These are phyloP conservation scores for Macaca fascicularis DNA, from an alignment of 2,113 vertebrate genomes.

Conservation along the genomic window DNA sequence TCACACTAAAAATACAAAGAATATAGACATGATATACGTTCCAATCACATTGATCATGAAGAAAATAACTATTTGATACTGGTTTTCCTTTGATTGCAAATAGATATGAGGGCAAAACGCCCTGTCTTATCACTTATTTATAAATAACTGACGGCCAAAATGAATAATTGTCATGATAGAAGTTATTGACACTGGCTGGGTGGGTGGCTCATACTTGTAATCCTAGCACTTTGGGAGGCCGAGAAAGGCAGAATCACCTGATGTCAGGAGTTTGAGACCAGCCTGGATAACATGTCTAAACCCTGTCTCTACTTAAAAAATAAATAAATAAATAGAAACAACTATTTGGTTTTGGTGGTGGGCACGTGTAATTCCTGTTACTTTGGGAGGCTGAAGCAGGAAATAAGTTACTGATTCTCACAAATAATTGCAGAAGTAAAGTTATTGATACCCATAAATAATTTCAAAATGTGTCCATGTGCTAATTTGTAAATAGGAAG, in stretches of 20 bases:
- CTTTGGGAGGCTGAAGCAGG: too few species aligned
- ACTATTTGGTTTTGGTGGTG: too few species aligned
- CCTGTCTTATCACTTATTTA: not conserved
- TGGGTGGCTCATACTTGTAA: too few species aligned
- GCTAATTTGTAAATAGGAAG: conserved; percentile 1
- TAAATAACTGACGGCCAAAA: not conserved
- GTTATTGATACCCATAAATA: not conserved
- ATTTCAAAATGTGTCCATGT: not conserved
- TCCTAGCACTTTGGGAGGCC: too few species aligned
- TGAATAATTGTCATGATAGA: not conserved
- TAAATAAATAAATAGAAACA: too few species aligned
- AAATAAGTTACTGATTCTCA: too few species aligned
- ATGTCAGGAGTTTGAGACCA: too few species aligned
- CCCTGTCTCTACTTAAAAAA: too few species aligned
- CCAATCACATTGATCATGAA: not conserved
- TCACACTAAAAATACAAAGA: not conserved
- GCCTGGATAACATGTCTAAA: too few species aligned
- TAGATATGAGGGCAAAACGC: not conserved
- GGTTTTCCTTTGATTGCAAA: not conserved
- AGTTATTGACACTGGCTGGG: not conserved
- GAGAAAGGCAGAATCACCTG: too few species aligned
- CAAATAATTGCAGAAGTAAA: not conserved
- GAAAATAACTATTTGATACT: not conserved
- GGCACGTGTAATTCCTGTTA: too few species aligned
- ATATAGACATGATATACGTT: not conserved